phyloP scores from a whole-genome alignment of 2,113 vertebrate species.

The Xenopus borealis region DNA sequence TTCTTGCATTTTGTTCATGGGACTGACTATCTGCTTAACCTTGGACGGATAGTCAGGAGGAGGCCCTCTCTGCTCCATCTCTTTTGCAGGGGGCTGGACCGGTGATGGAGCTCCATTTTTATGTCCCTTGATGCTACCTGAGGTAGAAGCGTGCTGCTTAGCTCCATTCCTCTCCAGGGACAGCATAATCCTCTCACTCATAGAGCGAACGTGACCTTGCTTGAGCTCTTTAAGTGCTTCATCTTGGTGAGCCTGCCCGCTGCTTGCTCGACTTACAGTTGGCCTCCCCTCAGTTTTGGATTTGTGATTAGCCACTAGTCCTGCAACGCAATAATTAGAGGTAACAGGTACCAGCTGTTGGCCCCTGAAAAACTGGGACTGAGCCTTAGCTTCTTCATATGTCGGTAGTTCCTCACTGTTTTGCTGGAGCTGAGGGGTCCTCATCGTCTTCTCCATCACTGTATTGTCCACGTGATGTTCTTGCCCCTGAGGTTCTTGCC shows the following conservation, averaged over 20 bases:
- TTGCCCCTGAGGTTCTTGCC: constrained; percentile 87
- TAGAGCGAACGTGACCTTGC: constrained; percentile 79
- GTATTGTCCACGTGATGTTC: constrained; percentile 81
- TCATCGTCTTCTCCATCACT: constrained; percentile 78
- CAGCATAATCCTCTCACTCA: constrained; percentile 81
- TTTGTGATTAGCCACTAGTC: constrained; percentile 60
- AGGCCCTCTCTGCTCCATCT: constrained; percentile 69
- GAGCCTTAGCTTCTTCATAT: constrained; percentile 81
- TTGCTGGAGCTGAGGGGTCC: constrained; percentile 61
- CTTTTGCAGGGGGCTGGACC: constrained; percentile 52
- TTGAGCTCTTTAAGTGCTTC: constrained; percentile 78
- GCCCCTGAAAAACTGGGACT: constrained; percentile 78
- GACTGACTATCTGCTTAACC: constrained; percentile 58
- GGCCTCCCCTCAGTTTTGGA: constrained; percentile 73
- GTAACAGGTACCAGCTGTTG: constrained; percentile 49
- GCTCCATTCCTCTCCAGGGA: constrained; percentile 73
- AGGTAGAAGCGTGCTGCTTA: constrained; percentile 65
- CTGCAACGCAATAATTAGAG: constrained; percentile 58
- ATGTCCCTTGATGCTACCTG: constrained; percentile 57
- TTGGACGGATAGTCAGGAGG: constrained; percentile 81
- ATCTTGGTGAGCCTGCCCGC: constrained; percentile 70
- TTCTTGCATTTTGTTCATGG: constrained; percentile 62
- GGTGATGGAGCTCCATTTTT: constrained; percentile 50
- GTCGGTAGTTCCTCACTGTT: constrained; percentile 76
- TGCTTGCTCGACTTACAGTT: constrained; percentile 66